A percentile compares a stretch with the other conserved stretches of the same genome.
These are phyloP conservation scores for Unio pictorum DNA, from an alignment of 2,888 invertebrate species.

Conservation along the genomic window DNA sequence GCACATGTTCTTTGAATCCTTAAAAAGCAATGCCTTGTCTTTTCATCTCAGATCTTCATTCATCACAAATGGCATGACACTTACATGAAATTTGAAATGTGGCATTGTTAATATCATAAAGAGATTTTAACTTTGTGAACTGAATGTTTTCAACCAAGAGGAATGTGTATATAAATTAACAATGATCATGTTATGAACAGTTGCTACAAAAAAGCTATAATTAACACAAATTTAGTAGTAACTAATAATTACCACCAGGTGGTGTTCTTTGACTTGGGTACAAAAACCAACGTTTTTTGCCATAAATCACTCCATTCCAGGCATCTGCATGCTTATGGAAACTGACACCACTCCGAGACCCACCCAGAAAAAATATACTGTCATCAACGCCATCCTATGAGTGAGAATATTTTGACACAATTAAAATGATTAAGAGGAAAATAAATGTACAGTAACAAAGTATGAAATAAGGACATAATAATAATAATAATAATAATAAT, in stretches of 20 bases:
- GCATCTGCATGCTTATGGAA: constrained; percentile 68
- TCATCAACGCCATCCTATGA: constrained; percentile 52
- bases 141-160: too few relatives aligned
- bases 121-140: too few relatives aligned
- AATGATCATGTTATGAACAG: too few relatives aligned
- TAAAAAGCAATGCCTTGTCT: too few relatives aligned
- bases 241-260: constrained; percentile 57
- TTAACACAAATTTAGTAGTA: neutral
- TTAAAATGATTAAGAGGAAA: neutral
- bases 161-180: too few relatives aligned
- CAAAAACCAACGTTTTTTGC: constrained; percentile 66
- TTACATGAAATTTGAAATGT: too few relatives aligned
- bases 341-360: constrained; percentile 61
- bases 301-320: constrained; percentile 68
- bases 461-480: neutral
- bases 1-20: too few relatives aligned
- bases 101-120: too few relatives aligned
- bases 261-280: constrained; percentile 58
- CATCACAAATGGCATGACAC: too few relatives aligned
- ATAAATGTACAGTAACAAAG: too few relatives aligned
- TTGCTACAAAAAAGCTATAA: too few relatives aligned
- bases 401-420: neutral
- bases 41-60: too few relatives aligned
- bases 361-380: constrained; percentile 65
- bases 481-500: neutral